phyloP scores from a whole-genome alignment of 2,113 vertebrate species.

The Brachypteracias leptosomus region DNA sequence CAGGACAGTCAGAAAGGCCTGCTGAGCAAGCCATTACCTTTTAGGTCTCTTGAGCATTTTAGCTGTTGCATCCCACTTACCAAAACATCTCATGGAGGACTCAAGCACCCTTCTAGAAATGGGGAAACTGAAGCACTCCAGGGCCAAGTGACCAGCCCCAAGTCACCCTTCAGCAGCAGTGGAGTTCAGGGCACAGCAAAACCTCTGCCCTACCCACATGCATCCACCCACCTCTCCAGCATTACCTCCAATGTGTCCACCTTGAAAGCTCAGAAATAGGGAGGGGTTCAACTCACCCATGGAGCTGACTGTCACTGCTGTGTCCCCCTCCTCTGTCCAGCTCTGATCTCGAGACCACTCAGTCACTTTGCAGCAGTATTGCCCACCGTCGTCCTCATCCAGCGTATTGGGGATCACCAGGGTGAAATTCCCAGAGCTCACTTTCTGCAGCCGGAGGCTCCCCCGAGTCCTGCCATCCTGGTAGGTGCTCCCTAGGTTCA shows the following conservation, averaged over 20 bases:
- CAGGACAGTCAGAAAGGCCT: background rate
- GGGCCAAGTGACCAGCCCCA: background rate
- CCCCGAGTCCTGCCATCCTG: background rate
- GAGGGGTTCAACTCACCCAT: constrained; percentile 66
- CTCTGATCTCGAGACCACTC: constrained; percentile 52
- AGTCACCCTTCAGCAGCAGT: background rate
- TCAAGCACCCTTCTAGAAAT: background rate
- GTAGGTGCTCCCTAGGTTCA: constrained; percentile 38
- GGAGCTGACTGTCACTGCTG: constrained; percentile 62
- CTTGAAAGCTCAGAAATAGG: background rate
- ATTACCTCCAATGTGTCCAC: background rate
- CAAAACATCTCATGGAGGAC: background rate
- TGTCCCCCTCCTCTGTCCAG: constrained; percentile 40
- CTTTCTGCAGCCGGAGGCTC: constrained; percentile 53
- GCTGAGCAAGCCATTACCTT: background rate
- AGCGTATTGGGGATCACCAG: constrained; percentile 73
- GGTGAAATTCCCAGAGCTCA: constrained; percentile 52
- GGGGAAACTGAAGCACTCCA: background rate
- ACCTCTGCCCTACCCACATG: background rate
- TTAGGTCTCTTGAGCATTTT: background rate
- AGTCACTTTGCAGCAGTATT: constrained; percentile 75
- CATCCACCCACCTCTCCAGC: fast-evolving
- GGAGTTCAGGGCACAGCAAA: background rate
- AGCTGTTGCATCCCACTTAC: background rate
- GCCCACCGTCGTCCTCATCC: constrained; percentile 31